phyloP scores from a whole-genome alignment of 2,797 vertebrate genomes.

The Poecilia wingei region DNA sequence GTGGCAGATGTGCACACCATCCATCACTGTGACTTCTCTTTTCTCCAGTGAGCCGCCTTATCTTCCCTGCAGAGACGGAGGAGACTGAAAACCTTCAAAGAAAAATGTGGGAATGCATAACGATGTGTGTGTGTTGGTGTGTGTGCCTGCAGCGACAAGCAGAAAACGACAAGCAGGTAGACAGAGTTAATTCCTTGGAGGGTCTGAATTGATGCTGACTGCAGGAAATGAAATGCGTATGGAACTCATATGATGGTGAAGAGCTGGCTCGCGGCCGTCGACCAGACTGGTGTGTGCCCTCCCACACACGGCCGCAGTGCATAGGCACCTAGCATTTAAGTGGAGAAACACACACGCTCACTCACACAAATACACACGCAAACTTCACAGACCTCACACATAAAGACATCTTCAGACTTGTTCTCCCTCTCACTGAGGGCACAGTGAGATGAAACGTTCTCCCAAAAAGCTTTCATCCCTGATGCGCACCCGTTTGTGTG shows the following conservation, averaged over 20 bases:
- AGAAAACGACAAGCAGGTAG: constrained; percentile 63
- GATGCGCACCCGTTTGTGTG: constrained; percentile 9
- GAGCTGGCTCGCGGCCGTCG: constrained; percentile 45
- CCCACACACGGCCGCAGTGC: constrained; percentile 5
- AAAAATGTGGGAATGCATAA: constrained; percentile 8
- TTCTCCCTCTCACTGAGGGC: constrained; percentile 52
- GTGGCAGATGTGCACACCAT: constrained; percentile 49
- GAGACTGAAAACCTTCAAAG: constrained; percentile 59
- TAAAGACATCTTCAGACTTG: constrained; percentile 56
- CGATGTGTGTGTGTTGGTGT: neutral
- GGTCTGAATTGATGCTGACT: constrained; percentile 68
- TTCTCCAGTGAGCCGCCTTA: constrained; percentile 42
- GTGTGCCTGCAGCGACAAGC: constrained; percentile 44
- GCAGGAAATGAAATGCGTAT: constrained; percentile 69
- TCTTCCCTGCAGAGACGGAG: constrained; percentile 41
- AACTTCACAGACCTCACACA: constrained; percentile 47
- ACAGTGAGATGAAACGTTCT: constrained; percentile 61
- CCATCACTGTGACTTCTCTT: constrained; percentile 62
- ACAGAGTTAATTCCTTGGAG: constrained; percentile 69
- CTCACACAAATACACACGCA: constrained; percentile 2
- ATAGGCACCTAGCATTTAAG: constrained; percentile 37
- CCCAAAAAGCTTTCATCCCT: constrained; percentile 63
- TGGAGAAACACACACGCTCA: constrained; percentile 3
- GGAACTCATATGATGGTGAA: constrained; percentile 50
- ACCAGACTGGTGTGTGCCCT: neutral